Conservation (phyloP, 2,113 vertebrate species). For the Albula glossodonta region DNA sequence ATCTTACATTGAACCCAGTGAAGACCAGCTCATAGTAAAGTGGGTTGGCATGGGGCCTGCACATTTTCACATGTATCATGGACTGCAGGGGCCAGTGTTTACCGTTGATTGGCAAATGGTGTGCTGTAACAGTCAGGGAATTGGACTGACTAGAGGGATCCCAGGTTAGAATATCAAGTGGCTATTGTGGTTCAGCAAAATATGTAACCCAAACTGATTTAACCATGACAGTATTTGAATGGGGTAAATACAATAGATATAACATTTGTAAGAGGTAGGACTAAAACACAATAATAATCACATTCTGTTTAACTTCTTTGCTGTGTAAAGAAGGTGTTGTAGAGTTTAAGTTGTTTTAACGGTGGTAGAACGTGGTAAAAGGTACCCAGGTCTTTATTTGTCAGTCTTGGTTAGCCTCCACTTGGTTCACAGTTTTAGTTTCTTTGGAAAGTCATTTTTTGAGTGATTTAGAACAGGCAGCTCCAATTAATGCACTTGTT, state of each 20-base stretch:
- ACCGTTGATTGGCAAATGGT: neutral
- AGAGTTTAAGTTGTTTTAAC: constrained; percentile 18
- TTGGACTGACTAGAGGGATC: neutral
- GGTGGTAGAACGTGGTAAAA: constrained; percentile 36
- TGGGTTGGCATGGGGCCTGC: neutral
- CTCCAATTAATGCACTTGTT: neutral
- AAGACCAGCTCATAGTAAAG: neutral
- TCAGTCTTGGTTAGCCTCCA: neutral
- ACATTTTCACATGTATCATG: neutral
- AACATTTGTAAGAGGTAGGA: neutral
- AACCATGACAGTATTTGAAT: neutral
- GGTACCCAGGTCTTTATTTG: constrained; percentile 34
- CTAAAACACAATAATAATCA: neutral
- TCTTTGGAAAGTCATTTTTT: neutral
- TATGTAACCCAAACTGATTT: neutral
- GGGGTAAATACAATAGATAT: neutral
- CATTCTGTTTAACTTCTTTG: no score
- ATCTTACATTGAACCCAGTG: no score
- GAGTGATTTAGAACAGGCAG: neutral
- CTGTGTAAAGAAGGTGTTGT: neutral
- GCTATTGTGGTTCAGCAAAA: neutral
- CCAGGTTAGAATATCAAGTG: neutral
- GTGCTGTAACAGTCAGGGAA: neutral
- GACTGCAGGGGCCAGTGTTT: no score
- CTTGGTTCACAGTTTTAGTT: neutral